These are phyloP conservation scores for Cariama cristata DNA, from an alignment of 2,113 vertebrate species.

Conservation along the genomic window DNA sequence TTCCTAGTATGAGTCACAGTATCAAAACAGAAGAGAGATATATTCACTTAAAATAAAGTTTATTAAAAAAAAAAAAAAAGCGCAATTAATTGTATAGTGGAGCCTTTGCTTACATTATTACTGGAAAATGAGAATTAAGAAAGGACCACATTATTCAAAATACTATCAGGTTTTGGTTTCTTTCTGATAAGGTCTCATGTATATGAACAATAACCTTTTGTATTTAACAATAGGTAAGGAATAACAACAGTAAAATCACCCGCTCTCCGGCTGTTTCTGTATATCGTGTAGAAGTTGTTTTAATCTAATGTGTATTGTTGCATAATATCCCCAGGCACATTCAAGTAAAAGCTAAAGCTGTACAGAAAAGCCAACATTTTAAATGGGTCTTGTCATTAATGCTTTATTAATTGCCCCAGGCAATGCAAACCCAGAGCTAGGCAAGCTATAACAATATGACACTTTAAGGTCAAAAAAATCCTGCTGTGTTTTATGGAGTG, in stretches of 20 bases:
- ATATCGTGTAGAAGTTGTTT: slow-evolving; percentile 72
- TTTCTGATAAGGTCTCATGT: background rate
- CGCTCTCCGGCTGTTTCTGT: slow-evolving; percentile 58
- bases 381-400: slow-evolving; percentile 99
- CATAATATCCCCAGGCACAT: slow-evolving; percentile 80
- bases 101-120: background rate
- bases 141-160: background rate
- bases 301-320: slow-evolving; percentile 82
- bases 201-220: slow-evolving; percentile 28
- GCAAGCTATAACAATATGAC: slow-evolving; percentile 93
- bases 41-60: background rate
- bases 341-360: slow-evolving; percentile 86
- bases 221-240: slow-evolving; percentile 61
- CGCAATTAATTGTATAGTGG: background rate
- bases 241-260: slow-evolving; percentile 63
- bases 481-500: slow-evolving; percentile 86
- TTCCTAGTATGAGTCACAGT: background rate
- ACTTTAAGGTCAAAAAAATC: slow-evolving; percentile 97
- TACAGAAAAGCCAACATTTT: slow-evolving; percentile 92
- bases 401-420: slow-evolving; percentile 98
- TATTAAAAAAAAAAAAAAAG: background rate
- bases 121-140: background rate
- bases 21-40: background rate
- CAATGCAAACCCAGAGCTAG: slow-evolving; percentile 83
- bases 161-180: background rate